These are phyloP conservation scores for Mesocentrotus franciscanus DNA, from an alignment of 53 echinoderm and acorn worm species.

Conservation along the genomic window DNA sequence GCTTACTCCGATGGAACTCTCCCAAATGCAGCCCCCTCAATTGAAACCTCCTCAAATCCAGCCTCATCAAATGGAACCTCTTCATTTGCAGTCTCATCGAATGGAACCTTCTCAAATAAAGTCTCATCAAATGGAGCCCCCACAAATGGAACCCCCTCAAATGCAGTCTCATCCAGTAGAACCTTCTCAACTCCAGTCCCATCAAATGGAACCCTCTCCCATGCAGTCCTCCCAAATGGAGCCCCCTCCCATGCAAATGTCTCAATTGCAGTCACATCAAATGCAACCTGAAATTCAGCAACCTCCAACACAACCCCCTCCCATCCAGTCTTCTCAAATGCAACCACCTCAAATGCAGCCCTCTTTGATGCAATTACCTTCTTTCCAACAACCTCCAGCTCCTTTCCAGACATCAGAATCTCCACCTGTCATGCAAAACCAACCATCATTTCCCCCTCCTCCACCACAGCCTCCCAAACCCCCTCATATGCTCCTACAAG, in stretches of 20 bases:
- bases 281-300: background rate
- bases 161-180: background rate
- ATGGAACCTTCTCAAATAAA: background rate
- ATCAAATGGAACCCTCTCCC: background rate
- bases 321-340: background rate
- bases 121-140: background rate
- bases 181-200: background rate
- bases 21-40: background rate
- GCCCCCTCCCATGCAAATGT: background rate
- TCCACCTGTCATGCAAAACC: constrained; percentile 8
- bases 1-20: no score
- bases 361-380: background rate
- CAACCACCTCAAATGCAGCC: background rate
- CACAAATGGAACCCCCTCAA: background rate
- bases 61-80: background rate
- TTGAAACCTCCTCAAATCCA: background rate
- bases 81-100: background rate
- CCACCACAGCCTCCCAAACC: constrained; percentile 28
- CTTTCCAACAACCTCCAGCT: background rate
- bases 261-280: background rate
- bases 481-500: constrained; percentile 26
- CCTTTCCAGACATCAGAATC: background rate
- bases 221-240: background rate
- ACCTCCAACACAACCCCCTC: background rate
- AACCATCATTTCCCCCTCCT: background rate